These are phyloP conservation scores for Cepaea nemoralis DNA, from an alignment of 1,140 invertebrate species.

Conservation along the genomic window DNA sequence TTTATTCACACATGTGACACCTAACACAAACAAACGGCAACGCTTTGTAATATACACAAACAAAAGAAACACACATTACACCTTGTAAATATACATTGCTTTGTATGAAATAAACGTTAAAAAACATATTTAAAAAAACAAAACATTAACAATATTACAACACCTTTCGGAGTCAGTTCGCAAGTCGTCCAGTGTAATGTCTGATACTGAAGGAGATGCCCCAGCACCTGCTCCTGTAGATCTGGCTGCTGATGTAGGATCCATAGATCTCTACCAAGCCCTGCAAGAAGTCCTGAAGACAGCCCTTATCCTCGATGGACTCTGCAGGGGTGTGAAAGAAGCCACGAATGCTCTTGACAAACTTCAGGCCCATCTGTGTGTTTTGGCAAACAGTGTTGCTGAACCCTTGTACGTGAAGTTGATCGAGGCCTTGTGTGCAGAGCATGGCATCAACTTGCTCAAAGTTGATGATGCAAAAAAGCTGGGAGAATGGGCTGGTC, in stretches of 20 bases:
- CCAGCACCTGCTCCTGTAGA: constrained; percentile 61
- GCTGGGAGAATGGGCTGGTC: constrained; percentile 77
- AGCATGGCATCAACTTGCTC: constrained; percentile 96
- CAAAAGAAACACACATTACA: too few species aligned
- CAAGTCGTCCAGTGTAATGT: too few species aligned
- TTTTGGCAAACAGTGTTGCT: constrained; percentile 97
- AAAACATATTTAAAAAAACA: too few species aligned
- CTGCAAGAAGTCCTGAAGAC: constrained; percentile 97
- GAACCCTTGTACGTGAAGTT: constrained; percentile 96
- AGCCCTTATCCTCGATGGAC: constrained; percentile 92
- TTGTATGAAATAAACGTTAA: too few species aligned
- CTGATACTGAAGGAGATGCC: too few species aligned
- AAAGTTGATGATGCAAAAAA: constrained; percentile 99
- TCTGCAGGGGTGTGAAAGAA: constrained; percentile 97
- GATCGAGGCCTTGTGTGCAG: constrained; percentile 96
- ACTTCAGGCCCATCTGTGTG: constrained; percentile 94
- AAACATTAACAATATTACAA: too few species aligned
- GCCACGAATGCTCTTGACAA: constrained; percentile 97
- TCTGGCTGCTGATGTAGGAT: constrained; percentile 47
- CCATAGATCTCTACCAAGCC: constrained; percentile 94
- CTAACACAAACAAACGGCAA: too few species aligned
- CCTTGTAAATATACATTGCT: too few species aligned
- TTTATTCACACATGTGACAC: too few species aligned
- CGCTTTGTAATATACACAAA: too few species aligned
- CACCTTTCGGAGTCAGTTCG: too few species aligned